These are phyloP conservation scores for Drosophila nebulosa DNA, from an alignment of 1,140 invertebrate species.

Conservation along the genomic window DNA sequence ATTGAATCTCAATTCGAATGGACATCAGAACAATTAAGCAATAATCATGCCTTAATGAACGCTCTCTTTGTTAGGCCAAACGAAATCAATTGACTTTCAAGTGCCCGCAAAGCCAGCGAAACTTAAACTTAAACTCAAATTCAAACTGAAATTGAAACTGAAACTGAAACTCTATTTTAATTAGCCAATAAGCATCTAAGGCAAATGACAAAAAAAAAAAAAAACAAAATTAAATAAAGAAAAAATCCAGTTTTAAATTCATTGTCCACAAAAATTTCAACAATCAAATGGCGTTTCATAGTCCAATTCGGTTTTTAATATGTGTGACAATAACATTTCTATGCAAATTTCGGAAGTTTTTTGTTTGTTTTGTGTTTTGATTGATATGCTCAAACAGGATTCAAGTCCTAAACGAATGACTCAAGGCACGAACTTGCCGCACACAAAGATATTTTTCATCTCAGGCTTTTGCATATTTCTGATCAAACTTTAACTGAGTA, in stretches of 20 bases:
- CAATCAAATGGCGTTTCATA: conserved; percentile 45
- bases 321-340: conserved; percentile 21
- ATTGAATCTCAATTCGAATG: conserved; percentile 14
- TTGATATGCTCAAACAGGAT: conserved; percentile 57
- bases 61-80: conserved; percentile 31
- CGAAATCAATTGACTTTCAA: conserved; percentile 63
- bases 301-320: conserved; percentile 9
- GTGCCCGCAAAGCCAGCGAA: conserved; percentile 54
- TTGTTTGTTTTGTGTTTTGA: conserved; percentile 17
- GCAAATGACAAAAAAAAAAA: not conserved
- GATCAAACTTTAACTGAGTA: conserved; percentile 42
- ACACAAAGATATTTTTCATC: conserved; percentile 32
- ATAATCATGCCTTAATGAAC: conserved; percentile 75
- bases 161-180: conserved; percentile 38
- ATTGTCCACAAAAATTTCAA: conserved; percentile 18
- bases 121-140: conserved; percentile 25
- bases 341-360: conserved; percentile 69
- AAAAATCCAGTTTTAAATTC: conserved; percentile 1
- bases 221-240: not conserved
- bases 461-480: conserved; percentile 46
- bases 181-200: conserved; percentile 53
- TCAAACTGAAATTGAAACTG: conserved; percentile 1
- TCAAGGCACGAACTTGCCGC: conserved; percentile 71
- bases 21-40: conserved; percentile 67
- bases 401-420: conserved; percentile 51